Evolutionary conservation across 2,888 invertebrate species (phyloP).

Genomic region (Erebia ligea): DNA sequence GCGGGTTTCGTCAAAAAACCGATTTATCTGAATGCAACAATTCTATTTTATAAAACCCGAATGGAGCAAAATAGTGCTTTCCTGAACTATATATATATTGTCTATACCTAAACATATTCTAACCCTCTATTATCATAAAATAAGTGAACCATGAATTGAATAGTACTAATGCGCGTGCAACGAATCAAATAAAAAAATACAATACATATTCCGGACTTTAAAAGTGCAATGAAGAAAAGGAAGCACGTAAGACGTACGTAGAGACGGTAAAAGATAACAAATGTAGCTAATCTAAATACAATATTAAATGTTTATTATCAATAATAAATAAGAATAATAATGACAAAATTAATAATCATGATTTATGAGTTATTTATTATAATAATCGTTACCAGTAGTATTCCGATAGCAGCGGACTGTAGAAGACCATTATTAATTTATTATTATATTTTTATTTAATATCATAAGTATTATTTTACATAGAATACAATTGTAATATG

Average conservation of each 20-base stretch:
- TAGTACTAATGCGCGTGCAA: conserved; percentile 35
- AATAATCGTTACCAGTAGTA: conserved; percentile 86
- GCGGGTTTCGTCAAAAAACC: no score
- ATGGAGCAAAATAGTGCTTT: no score
- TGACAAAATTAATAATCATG: conserved; percentile 56
- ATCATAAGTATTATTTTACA: conserved; percentile 39
- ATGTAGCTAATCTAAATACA: conserved; percentile 38
- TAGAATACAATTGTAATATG: conserved; percentile 31
- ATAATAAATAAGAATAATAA: conserved; percentile 49
- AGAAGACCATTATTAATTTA: conserved; percentile 72
- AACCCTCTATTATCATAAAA: neutral
- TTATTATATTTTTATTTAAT: conserved; percentile 49
- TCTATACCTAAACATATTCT: no score
- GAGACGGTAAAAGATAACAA: conserved; percentile 33
- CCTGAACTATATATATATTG: no score
- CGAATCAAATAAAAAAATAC: conserved; percentile 25
- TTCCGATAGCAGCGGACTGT: conserved; percentile 90
- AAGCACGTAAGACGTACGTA: no score
- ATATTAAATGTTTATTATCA: conserved; percentile 39
- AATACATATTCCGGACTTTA: conserved; percentile 24
- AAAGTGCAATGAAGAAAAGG: conserved; percentile 43
- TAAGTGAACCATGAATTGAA: conserved; percentile 33
- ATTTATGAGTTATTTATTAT: conserved; percentile 62
- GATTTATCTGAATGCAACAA: no score
- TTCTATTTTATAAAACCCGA: no score